Evolutionary conservation across 2,888 invertebrate genomes (phyloP), one percentile per base, ranked within the genome.

Genomic region (Cephus spinipes): DNA sequence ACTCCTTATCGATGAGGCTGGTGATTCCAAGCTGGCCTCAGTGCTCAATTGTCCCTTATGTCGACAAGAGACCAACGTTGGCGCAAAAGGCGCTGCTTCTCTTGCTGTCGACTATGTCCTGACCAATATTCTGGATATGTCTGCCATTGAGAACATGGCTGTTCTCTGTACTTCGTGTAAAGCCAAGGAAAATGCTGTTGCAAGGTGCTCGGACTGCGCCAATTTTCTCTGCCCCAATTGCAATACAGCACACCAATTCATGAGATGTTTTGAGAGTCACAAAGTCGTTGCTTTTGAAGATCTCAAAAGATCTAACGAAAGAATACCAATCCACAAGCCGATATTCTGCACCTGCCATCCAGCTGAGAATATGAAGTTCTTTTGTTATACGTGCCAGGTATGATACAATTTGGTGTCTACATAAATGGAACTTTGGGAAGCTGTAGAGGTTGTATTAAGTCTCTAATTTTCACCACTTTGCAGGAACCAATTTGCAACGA

Each of bases 201-300:
- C 98, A 15, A 95, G 98, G 81, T 99, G 98, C 92, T 96, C 96
- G 86, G 98, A 98, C 91, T 99, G 98, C 92, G 97, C 97, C 88
- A 97, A 97, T 92, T 97, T 98, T 91, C 93, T 99, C 75, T 98
- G 98, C 92, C 95, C 96, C 81, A 97, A 97, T 90, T 99, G 98
- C 93, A 97, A 98, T 88, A 97, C 97, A 69, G 98, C 98, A 79
- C 98, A 99, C 92, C 96, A 97, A 92, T 98, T 96, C 90, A 98
- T 98, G 98, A 94, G 98, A 84, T 98, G 98, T 93, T 99, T 99
- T 91, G 98, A 98, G 92, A 97, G 97, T 88, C 98, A 99, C 91
- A 94, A 96, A 91, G 98, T 98, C 69, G 95, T 98, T 76, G 95
- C 96, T 73, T 95, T 98, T 89, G 98, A 98, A 87, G 97, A 97